Conservation (phyloP, 2,113 vertebrate species). For the Silurus asotus region DNA sequence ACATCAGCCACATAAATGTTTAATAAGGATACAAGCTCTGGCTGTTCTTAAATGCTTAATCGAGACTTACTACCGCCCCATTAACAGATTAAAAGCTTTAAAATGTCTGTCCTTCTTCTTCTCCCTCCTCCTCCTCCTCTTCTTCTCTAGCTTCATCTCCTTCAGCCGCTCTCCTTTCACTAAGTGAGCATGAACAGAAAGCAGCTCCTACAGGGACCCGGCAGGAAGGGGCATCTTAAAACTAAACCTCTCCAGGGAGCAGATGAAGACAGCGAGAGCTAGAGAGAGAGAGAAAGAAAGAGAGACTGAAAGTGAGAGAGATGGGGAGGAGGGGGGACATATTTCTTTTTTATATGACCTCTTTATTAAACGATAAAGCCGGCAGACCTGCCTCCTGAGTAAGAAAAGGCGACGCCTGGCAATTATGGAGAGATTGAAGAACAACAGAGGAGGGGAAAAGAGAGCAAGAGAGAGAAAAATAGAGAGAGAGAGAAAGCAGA, state of each 20-base stretch:
- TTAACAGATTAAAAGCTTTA: constrained; percentile 62
- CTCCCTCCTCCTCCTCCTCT: neutral
- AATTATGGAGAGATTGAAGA: constrained; percentile 44
- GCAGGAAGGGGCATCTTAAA: constrained; percentile 43
- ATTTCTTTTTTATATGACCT: constrained; percentile 45
- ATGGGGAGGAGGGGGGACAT: neutral
- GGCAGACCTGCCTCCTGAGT: constrained; percentile 32
- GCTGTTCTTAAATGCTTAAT: constrained; percentile 54
- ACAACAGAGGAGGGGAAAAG: constrained; percentile 17
- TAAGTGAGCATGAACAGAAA: constrained; percentile 49
- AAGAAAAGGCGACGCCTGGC: constrained; percentile 28
- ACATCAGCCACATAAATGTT: constrained; percentile 57
- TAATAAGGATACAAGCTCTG: constrained; percentile 48
- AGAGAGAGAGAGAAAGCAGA: neutral
- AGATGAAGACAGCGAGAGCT: constrained; percentile 19
- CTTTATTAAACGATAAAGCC: constrained; percentile 53
- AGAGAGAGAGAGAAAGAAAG: neutral
- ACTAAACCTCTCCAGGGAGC: constrained; percentile 37
- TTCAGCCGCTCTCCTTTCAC: constrained; percentile 21
- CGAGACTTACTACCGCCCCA: constrained; percentile 48
- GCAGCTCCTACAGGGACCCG: constrained; percentile 35
- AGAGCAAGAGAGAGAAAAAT: neutral
- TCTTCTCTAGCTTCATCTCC: constrained; percentile 21
- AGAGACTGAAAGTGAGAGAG: neutral
- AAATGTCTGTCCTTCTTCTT: constrained; percentile 38